Conservation (phyloP, 2,888 invertebrate species). For the Enchytraeus crypticus region DNA sequence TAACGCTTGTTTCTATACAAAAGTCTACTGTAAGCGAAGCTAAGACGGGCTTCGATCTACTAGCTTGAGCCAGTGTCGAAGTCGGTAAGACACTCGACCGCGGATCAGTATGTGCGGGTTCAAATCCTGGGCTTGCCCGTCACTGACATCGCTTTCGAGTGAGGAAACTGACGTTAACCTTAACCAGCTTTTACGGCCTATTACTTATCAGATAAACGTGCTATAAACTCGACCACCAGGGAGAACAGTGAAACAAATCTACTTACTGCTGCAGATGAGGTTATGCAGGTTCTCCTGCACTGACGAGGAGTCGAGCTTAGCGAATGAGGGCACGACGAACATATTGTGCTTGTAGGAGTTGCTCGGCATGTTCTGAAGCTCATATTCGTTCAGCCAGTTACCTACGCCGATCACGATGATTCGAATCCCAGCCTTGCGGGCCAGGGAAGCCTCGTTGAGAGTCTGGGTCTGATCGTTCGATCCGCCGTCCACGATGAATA, state of each 20-base stretch:
- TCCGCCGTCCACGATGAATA: constrained; percentile 11
- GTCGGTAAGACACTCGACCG: no score
- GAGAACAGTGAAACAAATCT: neutral
- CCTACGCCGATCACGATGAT: constrained; percentile 15
- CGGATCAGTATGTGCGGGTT: no score
- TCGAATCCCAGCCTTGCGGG: constrained; percentile 8
- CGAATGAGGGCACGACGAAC: constrained; percentile 1
- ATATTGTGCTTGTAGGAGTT: constrained; percentile 13
- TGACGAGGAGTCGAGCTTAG: constrained; percentile 1
- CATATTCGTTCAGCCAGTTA: constrained; percentile 12
- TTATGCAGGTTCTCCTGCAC: constrained; percentile 2
- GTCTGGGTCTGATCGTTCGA: constrained; percentile 2
- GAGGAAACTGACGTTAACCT: no score
- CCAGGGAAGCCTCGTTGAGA: constrained; percentile 5
- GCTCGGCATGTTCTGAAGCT: constrained; percentile 16
- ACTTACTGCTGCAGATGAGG: constrained; percentile 19
- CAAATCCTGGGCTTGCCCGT: no score
- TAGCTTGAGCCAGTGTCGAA: no score
- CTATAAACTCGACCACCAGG: no score
- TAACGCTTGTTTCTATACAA: no score
- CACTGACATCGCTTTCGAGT: no score
- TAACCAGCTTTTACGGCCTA: no score
- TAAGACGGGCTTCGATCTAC: no score
- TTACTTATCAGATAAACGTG: no score
- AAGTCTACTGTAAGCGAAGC: no score